Evolutionary conservation across 35 echinoderm and acorn worm species (phyloP).

Genomic region (Stichopus chloronotus): DNA sequence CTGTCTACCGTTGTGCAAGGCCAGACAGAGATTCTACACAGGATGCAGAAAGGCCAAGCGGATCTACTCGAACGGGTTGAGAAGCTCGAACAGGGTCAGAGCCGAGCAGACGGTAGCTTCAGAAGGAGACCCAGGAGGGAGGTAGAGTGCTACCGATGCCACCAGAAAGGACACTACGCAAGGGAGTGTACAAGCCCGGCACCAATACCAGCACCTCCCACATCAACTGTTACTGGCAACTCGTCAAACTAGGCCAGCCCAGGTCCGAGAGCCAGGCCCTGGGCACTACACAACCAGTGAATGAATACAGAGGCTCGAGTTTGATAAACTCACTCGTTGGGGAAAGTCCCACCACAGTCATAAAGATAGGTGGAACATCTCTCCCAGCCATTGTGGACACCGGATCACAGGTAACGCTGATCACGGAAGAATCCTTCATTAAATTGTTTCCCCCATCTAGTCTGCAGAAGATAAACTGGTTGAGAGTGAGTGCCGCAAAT

Average conservation of each 20-base stretch:
- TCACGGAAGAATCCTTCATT: conserved; percentile 12
- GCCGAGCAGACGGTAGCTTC: background rate
- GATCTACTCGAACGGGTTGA: background rate
- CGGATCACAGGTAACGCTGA: conserved; percentile 15
- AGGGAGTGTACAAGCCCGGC: background rate
- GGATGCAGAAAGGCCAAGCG: background rate
- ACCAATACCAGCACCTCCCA: background rate
- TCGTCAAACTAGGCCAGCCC: background rate
- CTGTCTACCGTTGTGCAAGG: background rate
- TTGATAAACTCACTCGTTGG: too few relatives aligned
- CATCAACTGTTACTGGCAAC: too few relatives aligned
- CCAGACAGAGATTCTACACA: background rate
- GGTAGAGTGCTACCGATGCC: too few relatives aligned
- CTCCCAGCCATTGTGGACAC: conserved; percentile 33
- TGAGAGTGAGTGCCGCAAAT: conserved; percentile 19
- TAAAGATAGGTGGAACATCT: background rate
- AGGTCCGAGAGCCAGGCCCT: too few relatives aligned
- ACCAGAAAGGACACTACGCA: too few relatives aligned
- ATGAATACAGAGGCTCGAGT: too few relatives aligned
- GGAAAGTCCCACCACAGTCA: background rate
- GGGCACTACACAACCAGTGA: too few relatives aligned
- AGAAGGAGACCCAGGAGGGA: too few relatives aligned
- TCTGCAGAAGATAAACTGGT: background rate
- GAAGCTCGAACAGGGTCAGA: background rate
- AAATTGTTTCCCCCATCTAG: background rate